Conservation (phyloP, 2,113 vertebrate species). For the Odobenus rosmarus region DNA sequence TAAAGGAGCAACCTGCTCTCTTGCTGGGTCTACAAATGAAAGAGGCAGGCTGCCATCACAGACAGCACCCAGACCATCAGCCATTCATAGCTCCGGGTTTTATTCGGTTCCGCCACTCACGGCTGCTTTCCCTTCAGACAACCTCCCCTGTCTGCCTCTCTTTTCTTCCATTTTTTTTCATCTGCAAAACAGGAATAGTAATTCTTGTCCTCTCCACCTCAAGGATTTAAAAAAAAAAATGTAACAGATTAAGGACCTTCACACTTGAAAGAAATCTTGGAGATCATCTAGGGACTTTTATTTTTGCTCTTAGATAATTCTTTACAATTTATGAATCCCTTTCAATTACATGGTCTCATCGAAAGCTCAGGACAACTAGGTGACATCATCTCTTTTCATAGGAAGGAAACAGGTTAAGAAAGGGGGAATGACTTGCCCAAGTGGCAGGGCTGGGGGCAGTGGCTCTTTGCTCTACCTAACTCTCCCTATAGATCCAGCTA, state of each 20-base stretch:
- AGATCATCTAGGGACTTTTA: background rate
- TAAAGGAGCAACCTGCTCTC: background rate
- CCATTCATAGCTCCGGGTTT: background rate
- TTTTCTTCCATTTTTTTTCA: background rate
- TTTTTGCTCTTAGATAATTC: background rate
- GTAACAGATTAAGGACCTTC: background rate
- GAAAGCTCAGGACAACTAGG: background rate
- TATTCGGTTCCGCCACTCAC: background rate
- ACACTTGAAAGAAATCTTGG: background rate
- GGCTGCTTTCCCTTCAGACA: background rate
- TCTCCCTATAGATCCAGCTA: background rate
- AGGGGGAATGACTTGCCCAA: background rate
- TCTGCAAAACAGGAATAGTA: background rate
- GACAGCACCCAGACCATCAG: background rate
- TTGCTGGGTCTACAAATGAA: background rate
- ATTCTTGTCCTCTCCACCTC: background rate
- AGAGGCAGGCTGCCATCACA: background rate
- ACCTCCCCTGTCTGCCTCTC: background rate
- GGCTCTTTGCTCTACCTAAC: background rate
- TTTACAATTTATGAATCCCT: background rate
- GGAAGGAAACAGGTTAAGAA: background rate
- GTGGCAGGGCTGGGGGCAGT: background rate
- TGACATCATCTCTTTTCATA: background rate
- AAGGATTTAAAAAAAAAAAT: background rate
- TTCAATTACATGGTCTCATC: background rate